Evolutionary conservation across 2,888 invertebrate genomes (phyloP).

Genomic region (Eristalis pertinax): DNA sequence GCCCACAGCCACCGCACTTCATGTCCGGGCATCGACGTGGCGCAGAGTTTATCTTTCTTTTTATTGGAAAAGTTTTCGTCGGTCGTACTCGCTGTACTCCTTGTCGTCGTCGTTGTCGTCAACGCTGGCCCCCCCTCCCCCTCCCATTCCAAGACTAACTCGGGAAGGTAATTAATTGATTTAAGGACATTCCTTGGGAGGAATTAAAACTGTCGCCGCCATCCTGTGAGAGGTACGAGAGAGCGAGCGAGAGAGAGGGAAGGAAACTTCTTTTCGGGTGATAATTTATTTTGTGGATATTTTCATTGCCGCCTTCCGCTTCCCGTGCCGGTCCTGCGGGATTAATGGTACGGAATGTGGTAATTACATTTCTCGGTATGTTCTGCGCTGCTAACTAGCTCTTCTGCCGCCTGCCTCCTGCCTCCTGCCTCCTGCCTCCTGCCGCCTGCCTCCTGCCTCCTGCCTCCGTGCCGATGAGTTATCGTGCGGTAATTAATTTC

Average conservation of each 20-base stretch:
- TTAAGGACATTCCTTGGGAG: conserved; percentile 34
- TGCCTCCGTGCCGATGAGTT: background rate
- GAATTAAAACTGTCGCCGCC: conserved; percentile 32
- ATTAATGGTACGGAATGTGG: conserved; percentile 46
- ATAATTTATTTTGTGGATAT: conserved; percentile 51
- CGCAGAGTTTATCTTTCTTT: background rate
- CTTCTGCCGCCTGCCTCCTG: background rate
- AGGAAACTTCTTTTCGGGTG: conserved; percentile 35
- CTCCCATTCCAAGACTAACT: no score
- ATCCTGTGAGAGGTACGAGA: background rate
- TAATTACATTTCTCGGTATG: conserved; percentile 41
- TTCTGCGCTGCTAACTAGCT: conserved; percentile 32
- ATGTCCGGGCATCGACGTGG: background rate
- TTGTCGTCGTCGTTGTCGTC: no score
- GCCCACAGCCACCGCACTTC: background rate
- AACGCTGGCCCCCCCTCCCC: background rate
- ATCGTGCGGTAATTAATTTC: conserved; percentile 4
- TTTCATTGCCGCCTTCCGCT: conserved; percentile 40
- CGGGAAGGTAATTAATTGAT: conserved; percentile 35
- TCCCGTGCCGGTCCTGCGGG: background rate
- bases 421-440: background rate
- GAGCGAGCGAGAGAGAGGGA: background rate
- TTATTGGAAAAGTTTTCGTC: conserved; percentile 4
- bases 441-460: background rate
- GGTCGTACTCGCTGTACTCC: no score